Conservation (phyloP, 2,797 vertebrate genomes). For the Acrocephalus scirpaceus region DNA sequence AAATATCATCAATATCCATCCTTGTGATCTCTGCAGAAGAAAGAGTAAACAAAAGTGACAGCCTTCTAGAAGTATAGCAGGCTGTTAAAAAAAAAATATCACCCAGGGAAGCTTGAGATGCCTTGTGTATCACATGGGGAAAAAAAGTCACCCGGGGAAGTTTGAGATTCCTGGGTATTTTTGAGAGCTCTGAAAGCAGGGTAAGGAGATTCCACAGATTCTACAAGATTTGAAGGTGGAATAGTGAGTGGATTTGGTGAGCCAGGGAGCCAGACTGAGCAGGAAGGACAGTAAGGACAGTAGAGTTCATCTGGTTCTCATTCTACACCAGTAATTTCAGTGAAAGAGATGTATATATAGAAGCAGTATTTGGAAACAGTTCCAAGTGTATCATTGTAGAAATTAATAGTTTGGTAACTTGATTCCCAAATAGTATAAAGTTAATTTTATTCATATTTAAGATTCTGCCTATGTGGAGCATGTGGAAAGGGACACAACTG, state of each 20-base stretch:
- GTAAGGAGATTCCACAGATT: neutral
- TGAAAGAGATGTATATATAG: neutral
- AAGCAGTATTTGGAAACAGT: neutral
- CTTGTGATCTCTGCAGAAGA: neutral
- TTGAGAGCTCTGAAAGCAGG: neutral
- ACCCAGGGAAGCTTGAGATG: neutral
- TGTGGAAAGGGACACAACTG: neutral
- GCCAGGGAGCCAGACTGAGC: neutral
- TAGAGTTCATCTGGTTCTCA: neutral
- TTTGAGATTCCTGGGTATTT: neutral
- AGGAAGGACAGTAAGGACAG: neutral
- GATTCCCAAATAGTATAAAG: neutral
- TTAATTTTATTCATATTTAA: constrained; percentile 35
- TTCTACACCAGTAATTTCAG: neutral
- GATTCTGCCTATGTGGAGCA: neutral
- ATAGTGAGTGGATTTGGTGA: neutral
- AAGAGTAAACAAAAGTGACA: neutral
- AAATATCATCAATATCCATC: neutral
- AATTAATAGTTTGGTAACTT: constrained; percentile 31
- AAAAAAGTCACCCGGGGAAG: neutral
- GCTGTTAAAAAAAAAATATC: neutral
- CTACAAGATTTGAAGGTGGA: neutral
- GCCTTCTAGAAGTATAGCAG: neutral
- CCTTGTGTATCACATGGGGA: neutral
- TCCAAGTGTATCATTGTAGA: neutral